phyloP scores from a whole-genome alignment of 2,888 invertebrate genomes.

The Galerucella nymphaeae region DNA sequence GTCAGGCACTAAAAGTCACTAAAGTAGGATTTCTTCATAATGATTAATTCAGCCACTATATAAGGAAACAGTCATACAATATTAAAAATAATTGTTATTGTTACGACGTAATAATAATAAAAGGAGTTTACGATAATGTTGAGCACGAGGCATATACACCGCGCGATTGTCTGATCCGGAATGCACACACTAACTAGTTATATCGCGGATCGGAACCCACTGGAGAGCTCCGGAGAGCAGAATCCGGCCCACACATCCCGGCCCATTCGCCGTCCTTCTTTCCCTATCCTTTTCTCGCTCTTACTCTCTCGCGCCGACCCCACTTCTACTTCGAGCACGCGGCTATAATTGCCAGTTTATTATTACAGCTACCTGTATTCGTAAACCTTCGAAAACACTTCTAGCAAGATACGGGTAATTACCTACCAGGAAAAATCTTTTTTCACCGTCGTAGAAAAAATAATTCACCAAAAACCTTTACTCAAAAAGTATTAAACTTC shows the following conservation, averaged over 20 bases:
- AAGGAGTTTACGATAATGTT: slow-evolving; percentile 56
- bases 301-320: slow-evolving; percentile 60
- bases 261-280: slow-evolving; percentile 64
- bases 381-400: slow-evolving; percentile 46
- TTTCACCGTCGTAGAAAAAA: background rate
- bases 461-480: background rate
- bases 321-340: slow-evolving; percentile 59
- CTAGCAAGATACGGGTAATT: slow-evolving; percentile 48
- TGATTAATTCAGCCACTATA: slow-evolving; percentile 43
- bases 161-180: slow-evolving; percentile 63
- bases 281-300: slow-evolving; percentile 58
- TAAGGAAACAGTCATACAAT: slow-evolving; percentile 46
- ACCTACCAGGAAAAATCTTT: slow-evolving; percentile 25
- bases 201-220: slow-evolving; percentile 71
- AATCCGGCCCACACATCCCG: slow-evolving; percentile 69
- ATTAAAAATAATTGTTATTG: slow-evolving; percentile 63
- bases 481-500: background rate
- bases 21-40: slow-evolving; percentile 46
- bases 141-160: slow-evolving; percentile 61
- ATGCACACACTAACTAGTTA: slow-evolving; percentile 75
- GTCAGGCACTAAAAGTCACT: slow-evolving; percentile 46
- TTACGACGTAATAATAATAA: slow-evolving; percentile 62
- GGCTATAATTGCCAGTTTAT: slow-evolving; percentile 62
- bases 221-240: slow-evolving; percentile 72
- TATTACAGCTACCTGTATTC: slow-evolving; percentile 64